These are phyloP conservation scores for Ptychodera flava DNA, from an alignment of 35 echinoderm and acorn worm genomes.

Conservation along the genomic window DNA sequence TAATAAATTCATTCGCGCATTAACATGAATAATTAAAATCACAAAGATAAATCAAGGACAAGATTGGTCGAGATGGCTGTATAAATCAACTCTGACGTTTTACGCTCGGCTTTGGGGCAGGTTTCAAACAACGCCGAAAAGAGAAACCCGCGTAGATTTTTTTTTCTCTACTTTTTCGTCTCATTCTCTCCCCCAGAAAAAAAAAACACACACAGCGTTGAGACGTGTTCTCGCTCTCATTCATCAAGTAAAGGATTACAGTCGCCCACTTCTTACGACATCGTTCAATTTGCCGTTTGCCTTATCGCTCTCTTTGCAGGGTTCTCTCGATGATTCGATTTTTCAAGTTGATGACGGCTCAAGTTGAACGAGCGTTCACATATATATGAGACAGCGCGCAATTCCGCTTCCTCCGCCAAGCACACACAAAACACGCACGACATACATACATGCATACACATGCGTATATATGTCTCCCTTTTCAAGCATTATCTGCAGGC, in stretches of 20 bases:
- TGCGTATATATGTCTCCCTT: too few species aligned
- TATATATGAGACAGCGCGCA: too few species aligned
- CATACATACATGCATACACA: too few species aligned
- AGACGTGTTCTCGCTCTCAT: too few species aligned
- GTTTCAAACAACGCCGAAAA: not conserved
- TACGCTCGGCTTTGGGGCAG: not conserved
- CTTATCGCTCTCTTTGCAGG: not conserved
- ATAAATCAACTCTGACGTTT: not conserved
- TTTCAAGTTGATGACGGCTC: not conserved
- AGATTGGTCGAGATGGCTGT: not conserved
- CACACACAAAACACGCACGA: too few species aligned
- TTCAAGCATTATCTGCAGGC: not conserved
- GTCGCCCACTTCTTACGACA: not conserved
- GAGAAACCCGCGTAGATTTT: too few species aligned
- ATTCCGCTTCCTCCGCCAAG: too few species aligned
- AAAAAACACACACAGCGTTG: too few species aligned
- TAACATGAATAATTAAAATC: conserved; percentile 2
- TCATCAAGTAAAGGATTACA: not conserved
- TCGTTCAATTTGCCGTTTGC: not conserved
- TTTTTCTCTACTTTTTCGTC: too few species aligned
- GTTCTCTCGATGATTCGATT: not conserved
- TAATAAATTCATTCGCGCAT: not conserved
- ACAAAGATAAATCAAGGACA: not conserved
- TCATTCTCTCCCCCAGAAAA: too few species aligned
- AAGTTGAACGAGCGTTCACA: too few species aligned